Evolutionary conservation across 2,797 vertebrate species (phyloP).

Genomic region (Eidolon dupreanum): DNA sequence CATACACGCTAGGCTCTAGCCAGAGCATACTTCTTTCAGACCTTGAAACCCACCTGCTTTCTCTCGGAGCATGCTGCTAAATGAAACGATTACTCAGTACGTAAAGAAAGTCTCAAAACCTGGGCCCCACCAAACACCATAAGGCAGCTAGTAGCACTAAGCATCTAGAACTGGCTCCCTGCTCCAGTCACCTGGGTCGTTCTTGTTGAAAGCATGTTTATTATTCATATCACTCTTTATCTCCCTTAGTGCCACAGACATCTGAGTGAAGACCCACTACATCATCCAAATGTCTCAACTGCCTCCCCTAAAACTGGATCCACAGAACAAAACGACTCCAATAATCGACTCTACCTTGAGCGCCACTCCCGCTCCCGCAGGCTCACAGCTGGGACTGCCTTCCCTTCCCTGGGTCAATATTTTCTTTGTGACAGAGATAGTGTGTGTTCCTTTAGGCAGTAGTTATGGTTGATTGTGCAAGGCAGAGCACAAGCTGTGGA

Average conservation of each 20-base stretch:
- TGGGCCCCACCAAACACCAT: background rate
- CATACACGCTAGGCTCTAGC: background rate
- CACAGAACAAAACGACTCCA: background rate
- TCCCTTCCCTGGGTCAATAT: slow-evolving; percentile 80
- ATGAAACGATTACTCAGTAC: background rate
- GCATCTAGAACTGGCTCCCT: background rate
- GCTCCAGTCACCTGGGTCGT: background rate
- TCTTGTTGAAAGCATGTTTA: background rate
- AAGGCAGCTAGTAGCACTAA: background rate
- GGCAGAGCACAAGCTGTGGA: background rate
- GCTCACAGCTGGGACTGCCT: slow-evolving; percentile 61
- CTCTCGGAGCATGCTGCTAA: background rate
- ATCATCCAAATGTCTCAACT: background rate
- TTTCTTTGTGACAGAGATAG: slow-evolving; percentile 73
- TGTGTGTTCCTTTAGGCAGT: slow-evolving; percentile 46
- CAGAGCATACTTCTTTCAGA: background rate
- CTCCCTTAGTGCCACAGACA: background rate
- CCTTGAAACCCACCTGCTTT: background rate
- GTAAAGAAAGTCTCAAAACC: background rate
- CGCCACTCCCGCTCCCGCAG: background rate
- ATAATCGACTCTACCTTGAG: background rate
- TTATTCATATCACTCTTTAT: background rate
- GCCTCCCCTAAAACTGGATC: background rate
- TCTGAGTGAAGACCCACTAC: background rate
- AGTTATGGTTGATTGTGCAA: background rate